phyloP scores from a whole-genome alignment of 2,888 invertebrate genomes.

The Nomada hirtipes region DNA sequence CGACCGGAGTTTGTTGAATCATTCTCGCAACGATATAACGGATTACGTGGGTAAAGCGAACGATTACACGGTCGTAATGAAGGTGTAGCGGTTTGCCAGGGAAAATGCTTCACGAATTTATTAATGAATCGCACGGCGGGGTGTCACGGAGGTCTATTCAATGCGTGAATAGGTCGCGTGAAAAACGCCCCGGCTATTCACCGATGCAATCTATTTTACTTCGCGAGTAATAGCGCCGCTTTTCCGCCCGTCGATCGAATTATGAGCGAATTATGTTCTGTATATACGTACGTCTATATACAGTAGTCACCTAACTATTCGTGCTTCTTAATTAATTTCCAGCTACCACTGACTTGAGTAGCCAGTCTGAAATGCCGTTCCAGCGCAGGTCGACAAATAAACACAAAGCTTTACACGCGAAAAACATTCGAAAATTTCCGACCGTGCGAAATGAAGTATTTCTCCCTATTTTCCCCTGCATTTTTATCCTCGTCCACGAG shows the following conservation, averaged over 20 bases:
- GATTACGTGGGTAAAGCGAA: not conserved
- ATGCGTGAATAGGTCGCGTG: not conserved
- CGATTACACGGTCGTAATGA: conserved; percentile 13
- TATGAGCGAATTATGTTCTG: conserved; percentile 1
- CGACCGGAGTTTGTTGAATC: not conserved
- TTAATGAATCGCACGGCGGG: conserved; percentile 14
- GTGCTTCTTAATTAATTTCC: conserved; percentile 30
- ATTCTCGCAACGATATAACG: not conserved
- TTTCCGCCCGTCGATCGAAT: conserved; percentile 19
- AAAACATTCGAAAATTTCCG: not conserved
- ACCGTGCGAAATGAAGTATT: not conserved
- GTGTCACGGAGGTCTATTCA: not conserved
- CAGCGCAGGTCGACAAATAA: not conserved
- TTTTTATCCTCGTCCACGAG: not conserved
- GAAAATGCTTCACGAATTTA: conserved; percentile 9
- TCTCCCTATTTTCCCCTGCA: not conserved
- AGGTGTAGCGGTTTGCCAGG: too few relatives aligned
- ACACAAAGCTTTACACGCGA: not conserved
- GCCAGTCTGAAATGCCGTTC: too few relatives aligned
- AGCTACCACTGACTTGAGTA: not conserved
- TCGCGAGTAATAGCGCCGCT: conserved; percentile 6
- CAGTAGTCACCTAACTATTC: not conserved
- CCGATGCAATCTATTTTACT: not conserved
- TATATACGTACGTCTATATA: not conserved
- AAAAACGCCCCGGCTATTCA: conserved; percentile 12